phyloP scores from a whole-genome alignment of 2,113 vertebrate genomes.

The Nyctereutes procyonoides region DNA sequence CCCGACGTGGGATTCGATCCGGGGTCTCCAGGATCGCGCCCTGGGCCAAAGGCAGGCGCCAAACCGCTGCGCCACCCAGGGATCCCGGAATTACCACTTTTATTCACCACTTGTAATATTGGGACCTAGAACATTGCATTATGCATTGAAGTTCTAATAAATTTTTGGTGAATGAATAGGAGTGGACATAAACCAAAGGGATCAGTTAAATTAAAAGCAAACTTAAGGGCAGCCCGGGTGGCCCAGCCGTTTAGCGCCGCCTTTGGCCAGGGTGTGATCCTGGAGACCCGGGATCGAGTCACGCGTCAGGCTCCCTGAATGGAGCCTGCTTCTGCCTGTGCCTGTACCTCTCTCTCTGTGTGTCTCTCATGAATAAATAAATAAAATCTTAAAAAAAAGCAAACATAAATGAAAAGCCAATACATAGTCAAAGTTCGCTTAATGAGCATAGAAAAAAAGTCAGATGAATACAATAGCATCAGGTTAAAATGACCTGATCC shows the following conservation, averaged over 20 bases:
- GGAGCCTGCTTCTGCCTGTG: no score
- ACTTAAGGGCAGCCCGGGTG: neutral
- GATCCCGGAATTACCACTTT: neutral
- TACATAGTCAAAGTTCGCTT: constrained; percentile 16
- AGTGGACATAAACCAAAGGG: neutral
- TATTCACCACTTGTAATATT: neutral
- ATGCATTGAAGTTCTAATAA: neutral
- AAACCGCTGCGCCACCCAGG: no score
- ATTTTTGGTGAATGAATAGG: neutral
- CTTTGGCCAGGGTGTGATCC: no score
- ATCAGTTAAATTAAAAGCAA: neutral
- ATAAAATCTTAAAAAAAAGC: neutral
- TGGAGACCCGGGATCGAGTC: no score
- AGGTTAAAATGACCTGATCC: neutral
- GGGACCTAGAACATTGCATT: neutral
- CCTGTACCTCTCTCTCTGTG: no score
- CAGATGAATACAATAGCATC: neutral
- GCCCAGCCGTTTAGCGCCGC: no score
- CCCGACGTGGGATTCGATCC: no score
- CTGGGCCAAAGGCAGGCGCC: no score
- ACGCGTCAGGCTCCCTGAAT: no score
- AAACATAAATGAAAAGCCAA: constrained; percentile 9
- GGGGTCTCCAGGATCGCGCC: no score
- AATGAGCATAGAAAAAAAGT: neutral
- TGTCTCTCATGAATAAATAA: neutral